A percentile compares a stretch with the other conserved stretches of the same genome.
Evolutionary conservation across 2,888 invertebrate genomes (phyloP).

Genomic region (Helicoverpa assulta): DNA sequence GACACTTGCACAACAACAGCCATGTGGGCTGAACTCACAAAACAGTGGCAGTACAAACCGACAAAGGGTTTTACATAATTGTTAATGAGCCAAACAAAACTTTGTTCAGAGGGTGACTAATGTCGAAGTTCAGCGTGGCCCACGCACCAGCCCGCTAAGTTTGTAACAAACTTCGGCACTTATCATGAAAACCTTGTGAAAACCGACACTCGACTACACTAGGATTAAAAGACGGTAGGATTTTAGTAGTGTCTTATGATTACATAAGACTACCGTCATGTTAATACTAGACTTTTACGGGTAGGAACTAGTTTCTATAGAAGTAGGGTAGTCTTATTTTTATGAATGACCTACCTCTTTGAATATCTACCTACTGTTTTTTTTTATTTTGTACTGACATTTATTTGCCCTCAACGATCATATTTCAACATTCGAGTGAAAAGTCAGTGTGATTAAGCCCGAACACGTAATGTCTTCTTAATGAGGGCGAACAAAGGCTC

Average conservation of each 20-base stretch:
- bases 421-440: conserved; percentile 32
- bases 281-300: too few species aligned
- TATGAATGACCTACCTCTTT: too few species aligned
- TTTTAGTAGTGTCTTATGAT: conserved; percentile 1
- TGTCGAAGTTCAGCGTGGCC: conserved; percentile 70
- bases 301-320: too few species aligned
- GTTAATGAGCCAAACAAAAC: conserved; percentile 74
- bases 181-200: conserved; percentile 58
- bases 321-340: too few species aligned
- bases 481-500: conserved; percentile 77
- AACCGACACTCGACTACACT: conserved; percentile 34
- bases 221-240: conserved; percentile 25
- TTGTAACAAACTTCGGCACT: conserved; percentile 59
- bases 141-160: conserved; percentile 51
- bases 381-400: neutral
- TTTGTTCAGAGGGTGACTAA: conserved; percentile 70
- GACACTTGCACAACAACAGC: conserved; percentile 5
- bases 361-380: too few species aligned
- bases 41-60: conserved; percentile 20
- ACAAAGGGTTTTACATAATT: conserved; percentile 75
- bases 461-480: conserved; percentile 80
- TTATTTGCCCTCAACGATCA: neutral
- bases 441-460: conserved; percentile 63
- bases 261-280: too few species aligned
- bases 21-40: conserved; percentile 4